Evolutionary conservation across 1,140 invertebrate species (phyloP), one percentile per base, ranked within the genome.

Genomic region (Aphaenogaster floridana): DNA sequence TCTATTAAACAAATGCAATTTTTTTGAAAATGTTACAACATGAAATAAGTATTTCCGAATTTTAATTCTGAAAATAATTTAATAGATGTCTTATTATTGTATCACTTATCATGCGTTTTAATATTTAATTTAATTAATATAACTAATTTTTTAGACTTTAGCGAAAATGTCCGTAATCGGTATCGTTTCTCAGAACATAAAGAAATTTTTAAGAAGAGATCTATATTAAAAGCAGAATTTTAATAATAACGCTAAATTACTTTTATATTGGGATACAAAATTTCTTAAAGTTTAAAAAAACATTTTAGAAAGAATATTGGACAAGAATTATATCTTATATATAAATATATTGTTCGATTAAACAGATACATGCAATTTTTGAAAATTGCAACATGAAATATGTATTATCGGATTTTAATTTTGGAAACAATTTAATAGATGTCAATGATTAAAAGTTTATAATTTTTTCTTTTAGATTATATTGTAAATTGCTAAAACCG

Each of bases 51-150:
- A 72, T 52, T 9, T 52, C 9, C 11, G 4, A 39, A 74, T 13
- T 74, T 74, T 39, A n/a, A 50, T 74, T 74, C 17, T 13, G 17
- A 7, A 21, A 57, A 74, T 1, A 0, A 57, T 74, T 74, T 39
- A 39, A 57, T 39, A 21, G 6, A 57, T 72, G 15, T 36, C 28
- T 28, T 0, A 28, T 28, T 28, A 28, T 28, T 28, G 28, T 28
- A 28, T 28, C 28, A 28, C 28, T 28, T 28, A 28, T 28, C 28
- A 28, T 28, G 28, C 28, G 28, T 28, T 28, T 28, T 28, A 28
- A 28, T 28, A 28, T 28, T 28, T 28, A 28, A 28, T 28, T 28
- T 28, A 28, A 28, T 28, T 28, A 28, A 28, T 28, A 28, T 28
- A 28, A 28, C 0, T 28, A 28, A 28, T 28, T 28, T 28, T 28